phyloP scores from a whole-genome alignment of 2,888 invertebrate species.

The Calliopum simillimum region DNA sequence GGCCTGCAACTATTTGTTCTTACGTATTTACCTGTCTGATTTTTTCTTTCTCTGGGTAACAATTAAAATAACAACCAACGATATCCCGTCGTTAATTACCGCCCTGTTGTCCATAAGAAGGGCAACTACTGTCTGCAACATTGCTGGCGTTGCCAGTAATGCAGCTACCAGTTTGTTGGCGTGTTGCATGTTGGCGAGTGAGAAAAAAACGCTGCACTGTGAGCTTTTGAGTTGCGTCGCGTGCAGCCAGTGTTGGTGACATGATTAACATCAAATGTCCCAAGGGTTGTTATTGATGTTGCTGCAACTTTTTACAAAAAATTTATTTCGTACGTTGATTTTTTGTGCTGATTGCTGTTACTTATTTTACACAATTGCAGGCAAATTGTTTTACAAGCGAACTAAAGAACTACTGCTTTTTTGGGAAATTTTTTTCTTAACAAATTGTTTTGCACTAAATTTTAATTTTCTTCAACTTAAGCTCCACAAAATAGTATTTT shows the following conservation, averaged over 20 bases:
- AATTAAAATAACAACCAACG: slow-evolving; percentile 45
- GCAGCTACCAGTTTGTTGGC: background rate
- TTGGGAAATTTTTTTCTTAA: background rate
- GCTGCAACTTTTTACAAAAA: too few relatives aligned
- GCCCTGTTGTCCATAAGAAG: slow-evolving; percentile 37
- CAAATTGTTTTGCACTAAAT: too few relatives aligned
- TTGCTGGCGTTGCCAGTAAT: background rate
- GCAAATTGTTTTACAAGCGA: background rate
- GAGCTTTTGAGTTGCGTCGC: slow-evolving; percentile 43
- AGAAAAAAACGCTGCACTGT: too few relatives aligned
- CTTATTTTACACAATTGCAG: too few relatives aligned
- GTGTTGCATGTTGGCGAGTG: too few relatives aligned
- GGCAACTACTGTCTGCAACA: background rate
- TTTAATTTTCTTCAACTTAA: too few relatives aligned
- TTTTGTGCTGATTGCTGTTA: too few relatives aligned
- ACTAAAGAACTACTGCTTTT: slow-evolving; percentile 24
- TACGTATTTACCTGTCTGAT: too few relatives aligned
- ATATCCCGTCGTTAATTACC: slow-evolving; percentile 49
- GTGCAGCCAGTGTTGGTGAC: slow-evolving; percentile 41
- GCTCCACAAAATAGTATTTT: too few relatives aligned
- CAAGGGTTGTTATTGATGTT: slow-evolving; percentile 43
- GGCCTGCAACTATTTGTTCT: background rate
- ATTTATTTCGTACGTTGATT: too few relatives aligned
- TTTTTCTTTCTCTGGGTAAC: slow-evolving; percentile 16
- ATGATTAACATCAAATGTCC: slow-evolving; percentile 49